Evolutionary conservation across 2,888 invertebrate species (phyloP).

Genomic region (Noctua janthina): DNA sequence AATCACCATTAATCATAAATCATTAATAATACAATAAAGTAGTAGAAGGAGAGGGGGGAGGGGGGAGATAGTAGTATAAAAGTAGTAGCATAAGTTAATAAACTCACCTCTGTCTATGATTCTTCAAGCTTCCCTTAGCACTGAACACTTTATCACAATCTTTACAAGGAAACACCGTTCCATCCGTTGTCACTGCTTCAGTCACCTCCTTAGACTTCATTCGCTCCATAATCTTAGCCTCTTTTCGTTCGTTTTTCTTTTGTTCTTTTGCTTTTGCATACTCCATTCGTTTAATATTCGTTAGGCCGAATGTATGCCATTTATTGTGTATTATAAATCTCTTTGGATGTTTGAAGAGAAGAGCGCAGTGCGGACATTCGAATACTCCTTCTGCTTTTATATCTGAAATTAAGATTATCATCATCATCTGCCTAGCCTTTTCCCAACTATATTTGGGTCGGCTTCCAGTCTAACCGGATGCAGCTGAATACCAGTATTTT

Average conservation of each 20-base stretch:
- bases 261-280: conserved; percentile 73
- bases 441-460: too few species aligned
- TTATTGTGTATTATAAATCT: conserved; percentile 85
- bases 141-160: conserved; percentile 82
- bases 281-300: conserved; percentile 76
- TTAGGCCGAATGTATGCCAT: conserved; percentile 85
- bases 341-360: conserved; percentile 82
- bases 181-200: conserved; percentile 51
- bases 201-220: conserved; percentile 65
- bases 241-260: conserved; percentile 67
- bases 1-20: too few species aligned
- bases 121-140: conserved; percentile 79
- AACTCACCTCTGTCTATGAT: conserved; percentile 81
- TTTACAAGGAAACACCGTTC: conserved; percentile 77
- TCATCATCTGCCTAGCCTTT: too few species aligned
- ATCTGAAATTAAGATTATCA: conserved; percentile 64
- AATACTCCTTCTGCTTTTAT: conserved; percentile 67
- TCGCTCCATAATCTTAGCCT: conserved; percentile 70
- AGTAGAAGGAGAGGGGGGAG: too few species aligned
- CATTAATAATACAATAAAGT: too few species aligned
- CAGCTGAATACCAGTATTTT: too few species aligned
- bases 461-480: too few species aligned
- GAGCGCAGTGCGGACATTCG: conserved; percentile 82
- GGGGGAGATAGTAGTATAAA: too few species aligned
- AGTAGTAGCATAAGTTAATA: too few species aligned